phyloP scores from a whole-genome alignment of 2,888 invertebrate species.

The Torymus aiolomorphi region DNA sequence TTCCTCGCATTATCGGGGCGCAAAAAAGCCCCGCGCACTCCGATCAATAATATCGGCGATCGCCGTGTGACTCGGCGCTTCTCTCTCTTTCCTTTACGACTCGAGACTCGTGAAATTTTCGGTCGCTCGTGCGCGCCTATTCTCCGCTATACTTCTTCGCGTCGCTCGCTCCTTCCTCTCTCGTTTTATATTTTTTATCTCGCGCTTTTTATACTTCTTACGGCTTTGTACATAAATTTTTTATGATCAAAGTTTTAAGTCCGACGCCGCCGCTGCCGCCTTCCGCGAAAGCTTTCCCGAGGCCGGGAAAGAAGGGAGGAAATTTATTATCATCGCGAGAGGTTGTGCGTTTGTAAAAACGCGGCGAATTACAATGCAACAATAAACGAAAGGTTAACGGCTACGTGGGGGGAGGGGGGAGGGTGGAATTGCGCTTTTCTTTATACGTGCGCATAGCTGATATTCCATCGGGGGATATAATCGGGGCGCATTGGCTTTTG shows the following conservation, averaged over 20 bases:
- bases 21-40: not conserved
- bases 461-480: constrained; percentile 26
- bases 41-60: constrained; percentile 44
- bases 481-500: constrained; percentile 45
- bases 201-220: constrained; percentile 48
- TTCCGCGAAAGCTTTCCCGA: constrained; percentile 24
- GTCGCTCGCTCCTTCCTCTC: constrained; percentile 6
- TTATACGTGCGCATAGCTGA: constrained; percentile 32
- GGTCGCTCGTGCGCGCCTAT: not conserved
- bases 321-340: constrained; percentile 48
- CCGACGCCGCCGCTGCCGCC: constrained; percentile 32
- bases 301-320: not conserved
- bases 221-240: constrained; percentile 54
- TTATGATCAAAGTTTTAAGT: constrained; percentile 52
- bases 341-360: constrained; percentile 44
- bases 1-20: constrained; percentile 32
- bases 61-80: constrained; percentile 38
- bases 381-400: constrained; percentile 36
- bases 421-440: constrained; percentile 29
- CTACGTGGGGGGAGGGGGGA: not conserved
- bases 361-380: constrained; percentile 45
- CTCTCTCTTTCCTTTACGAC: constrained; percentile 28
- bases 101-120: constrained; percentile 28
- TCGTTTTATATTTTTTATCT: constrained; percentile 47
- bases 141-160: constrained; percentile 12